Evolutionary conservation across 2,797 vertebrate genomes (phyloP).

Genomic region (Peromyscus eremicus): DNA sequence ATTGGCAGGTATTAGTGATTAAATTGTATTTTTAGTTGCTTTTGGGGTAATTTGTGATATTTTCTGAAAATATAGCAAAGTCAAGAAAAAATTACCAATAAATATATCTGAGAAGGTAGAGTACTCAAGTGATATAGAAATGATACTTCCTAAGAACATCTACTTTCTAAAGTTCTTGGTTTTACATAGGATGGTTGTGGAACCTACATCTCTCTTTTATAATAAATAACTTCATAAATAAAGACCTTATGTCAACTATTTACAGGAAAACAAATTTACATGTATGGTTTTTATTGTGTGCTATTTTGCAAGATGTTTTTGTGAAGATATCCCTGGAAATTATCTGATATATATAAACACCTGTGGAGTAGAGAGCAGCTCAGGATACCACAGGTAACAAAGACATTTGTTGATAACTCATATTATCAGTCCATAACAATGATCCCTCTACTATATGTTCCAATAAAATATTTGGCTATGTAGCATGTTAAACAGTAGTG

Average conservation of each 20-base stretch:
- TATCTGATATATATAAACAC: background rate
- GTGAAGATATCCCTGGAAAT: background rate
- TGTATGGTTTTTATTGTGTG: background rate
- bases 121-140: background rate
- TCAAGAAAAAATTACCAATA: background rate
- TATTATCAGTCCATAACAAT: background rate
- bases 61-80: slow-evolving; percentile 56
- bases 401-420: background rate
- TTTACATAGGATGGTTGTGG: background rate
- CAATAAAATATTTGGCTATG: background rate
- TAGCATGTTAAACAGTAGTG: background rate
- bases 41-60: slow-evolving; percentile 58
- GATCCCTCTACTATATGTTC: background rate
- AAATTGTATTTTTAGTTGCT: slow-evolving; percentile 67
- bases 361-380: background rate
- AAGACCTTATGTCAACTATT: background rate
- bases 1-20: slow-evolving; percentile 62
- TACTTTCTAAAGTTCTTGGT: background rate
- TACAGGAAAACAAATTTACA: background rate
- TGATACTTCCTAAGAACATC: background rate
- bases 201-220: background rate
- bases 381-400: background rate
- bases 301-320: background rate
- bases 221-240: background rate
- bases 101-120: background rate